Percentiles rank a stretch among this genome's conserved stretches.
Evolutionary conservation across 2,888 invertebrate species (phyloP).

Genomic region (Oxytorus armatus): DNA sequence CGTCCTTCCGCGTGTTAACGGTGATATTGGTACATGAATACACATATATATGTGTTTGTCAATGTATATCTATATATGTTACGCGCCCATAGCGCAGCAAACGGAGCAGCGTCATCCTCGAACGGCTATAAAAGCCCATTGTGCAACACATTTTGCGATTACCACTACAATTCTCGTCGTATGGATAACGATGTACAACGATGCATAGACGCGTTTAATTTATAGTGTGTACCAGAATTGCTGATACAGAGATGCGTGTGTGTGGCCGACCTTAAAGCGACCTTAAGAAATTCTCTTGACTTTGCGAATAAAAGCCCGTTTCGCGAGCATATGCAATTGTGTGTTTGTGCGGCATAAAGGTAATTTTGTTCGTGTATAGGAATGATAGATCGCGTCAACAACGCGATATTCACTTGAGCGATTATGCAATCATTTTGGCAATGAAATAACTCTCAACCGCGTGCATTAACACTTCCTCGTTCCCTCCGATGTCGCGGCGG

Average conservation of each 20-base stretch:
- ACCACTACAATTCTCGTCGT: background rate
- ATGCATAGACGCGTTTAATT: slow-evolving; percentile 4
- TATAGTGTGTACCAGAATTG: background rate
- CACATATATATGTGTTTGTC: background rate
- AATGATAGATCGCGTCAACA: slow-evolving; percentile 58
- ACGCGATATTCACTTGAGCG: slow-evolving; percentile 35
- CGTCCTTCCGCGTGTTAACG: slow-evolving; percentile 32
- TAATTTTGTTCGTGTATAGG: slow-evolving; percentile 12
- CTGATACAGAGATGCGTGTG: slow-evolving; percentile 31
- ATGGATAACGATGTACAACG: slow-evolving; percentile 2
- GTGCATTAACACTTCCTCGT: slow-evolving; percentile 60
- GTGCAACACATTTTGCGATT: slow-evolving; percentile 15
- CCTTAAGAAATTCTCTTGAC: slow-evolving; percentile 60
- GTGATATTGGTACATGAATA: slow-evolving; percentile 13
- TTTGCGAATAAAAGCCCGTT: slow-evolving; percentile 48
- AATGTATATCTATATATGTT: background rate
- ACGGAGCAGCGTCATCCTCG: slow-evolving; percentile 12
- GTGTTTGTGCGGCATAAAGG: slow-evolving; percentile 34
- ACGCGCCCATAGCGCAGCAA: slow-evolving; percentile 19
- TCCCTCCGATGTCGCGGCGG: slow-evolving; percentile 44
- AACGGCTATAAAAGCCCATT: background rate
- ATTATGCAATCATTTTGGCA: slow-evolving; percentile 73
- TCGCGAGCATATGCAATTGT: too few relatives aligned
- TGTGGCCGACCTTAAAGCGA: slow-evolving; percentile 60
- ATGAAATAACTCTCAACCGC: slow-evolving; percentile 68